Evolutionary conservation across 2,797 vertebrate species (phyloP), one percentile per base, ranked within the genome.

Genomic region (Rousettus madagascariensis): DNA sequence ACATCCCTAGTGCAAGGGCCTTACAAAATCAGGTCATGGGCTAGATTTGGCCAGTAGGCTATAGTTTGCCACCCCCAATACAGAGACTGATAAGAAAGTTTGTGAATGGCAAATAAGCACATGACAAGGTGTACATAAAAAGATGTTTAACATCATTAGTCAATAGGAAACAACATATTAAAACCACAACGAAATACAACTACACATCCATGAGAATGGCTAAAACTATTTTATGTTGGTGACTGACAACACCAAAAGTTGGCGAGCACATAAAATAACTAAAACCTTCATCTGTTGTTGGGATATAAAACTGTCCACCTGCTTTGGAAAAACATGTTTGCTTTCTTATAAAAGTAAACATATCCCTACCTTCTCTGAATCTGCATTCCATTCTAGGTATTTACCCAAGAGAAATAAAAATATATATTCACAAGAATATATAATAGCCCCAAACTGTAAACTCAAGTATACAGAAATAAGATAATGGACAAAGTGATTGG

Each of bases 341-440:
- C 24, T 92, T 92, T 78, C 61, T 59, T 49, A 38, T 68, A 86
- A 86, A 77, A 77, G 30, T 57, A 85, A 92, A 68, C 30, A 68
- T 17, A 89, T 12, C 6, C 43, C 28, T 51, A 22, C 20, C 41
- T 20, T 79, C 46, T 93, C 63, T 61, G 33, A 79, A 79, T 28
- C 33, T 41, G 33, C 16, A 79, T 71, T 69, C 33, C 26, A 41
- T 49, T 20, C 53, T 51, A 49, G 15, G 41, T 92, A 86, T 79
- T 86, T 59, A 78, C 72, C n/a, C 26, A 79, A 79, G 41, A 79
- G 72, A 86, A 84, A 84, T 55, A 12, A 85, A 93, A 71, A 63
- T 19, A 33, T 20, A 28, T 53, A 16, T 53, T 66, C 74, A 86
- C 10, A 61, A 80, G 87, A 43, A 72, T 63, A 59, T 72, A 51